Evolutionary conservation across 2,797 vertebrate genomes (phyloP).

Genomic region (Peromyscus eremicus): DNA sequence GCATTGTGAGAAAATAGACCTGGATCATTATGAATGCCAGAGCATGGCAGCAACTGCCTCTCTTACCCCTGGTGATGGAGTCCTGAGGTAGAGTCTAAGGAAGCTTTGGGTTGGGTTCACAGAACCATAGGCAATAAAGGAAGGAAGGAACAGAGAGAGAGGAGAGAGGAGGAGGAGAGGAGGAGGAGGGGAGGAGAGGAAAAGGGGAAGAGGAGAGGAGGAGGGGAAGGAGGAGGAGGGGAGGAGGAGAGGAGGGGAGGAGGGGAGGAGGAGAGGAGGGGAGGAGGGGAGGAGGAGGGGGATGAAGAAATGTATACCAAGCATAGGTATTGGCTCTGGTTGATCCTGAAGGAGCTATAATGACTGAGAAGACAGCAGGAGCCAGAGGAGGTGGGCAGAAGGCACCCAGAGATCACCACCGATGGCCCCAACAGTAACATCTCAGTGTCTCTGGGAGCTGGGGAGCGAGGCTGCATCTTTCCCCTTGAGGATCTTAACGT

Average conservation of each 20-base stretch:
- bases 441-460: too few relatives aligned
- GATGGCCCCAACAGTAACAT: accelerated
- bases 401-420: accelerated
- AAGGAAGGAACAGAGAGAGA: neutral
- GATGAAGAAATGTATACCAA: neutral
- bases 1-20: neutral
- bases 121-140: neutral
- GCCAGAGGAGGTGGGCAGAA: neutral
- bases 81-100: neutral
- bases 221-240: too few relatives aligned
- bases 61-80: neutral
- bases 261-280: too few relatives aligned
- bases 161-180: too few relatives aligned
- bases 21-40: neutral
- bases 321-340: neutral
- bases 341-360: neutral
- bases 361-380: neutral
- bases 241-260: too few relatives aligned
- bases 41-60: neutral
- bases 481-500: neutral
- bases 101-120: neutral
- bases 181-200: too few relatives aligned
- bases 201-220: too few relatives aligned
- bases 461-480: neutral
- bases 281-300: neutral